These are phyloP conservation scores for Cassiopea andromeda DNA, from an alignment of 30 jellyfish, hydroid and myxozoan genomes.

Conservation along the genomic window DNA sequence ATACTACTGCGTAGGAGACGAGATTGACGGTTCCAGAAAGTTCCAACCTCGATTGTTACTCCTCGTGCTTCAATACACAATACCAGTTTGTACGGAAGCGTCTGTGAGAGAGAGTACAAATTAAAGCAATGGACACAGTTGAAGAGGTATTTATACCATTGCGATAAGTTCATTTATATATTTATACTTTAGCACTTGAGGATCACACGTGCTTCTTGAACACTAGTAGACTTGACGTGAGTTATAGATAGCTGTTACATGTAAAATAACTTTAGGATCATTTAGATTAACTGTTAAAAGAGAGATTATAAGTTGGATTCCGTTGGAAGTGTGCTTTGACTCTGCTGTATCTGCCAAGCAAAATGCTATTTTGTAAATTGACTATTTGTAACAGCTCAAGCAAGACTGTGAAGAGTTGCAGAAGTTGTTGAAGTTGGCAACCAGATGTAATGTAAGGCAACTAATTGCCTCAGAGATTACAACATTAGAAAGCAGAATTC, in stretches of 20 bases:
- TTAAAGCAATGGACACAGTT: slow-evolving; percentile 4
- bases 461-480: slow-evolving; percentile 80
- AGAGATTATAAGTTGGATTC: no score
- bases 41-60: slow-evolving; percentile 8
- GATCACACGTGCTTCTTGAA: no score
- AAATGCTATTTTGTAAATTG: background rate
- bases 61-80: background rate
- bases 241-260: no score
- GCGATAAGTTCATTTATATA: background rate
- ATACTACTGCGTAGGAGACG: no score
- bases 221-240: no score
- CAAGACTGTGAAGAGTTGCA: slow-evolving; percentile 87
- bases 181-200: no score
- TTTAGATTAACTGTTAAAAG: no score
- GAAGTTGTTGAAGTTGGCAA: slow-evolving; percentile 51
- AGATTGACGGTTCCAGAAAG: background rate
- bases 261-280: no score
- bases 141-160: slow-evolving; percentile 15
- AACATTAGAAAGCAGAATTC: slow-evolving; percentile 54
- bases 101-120: background rate
- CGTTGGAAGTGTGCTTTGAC: no score
- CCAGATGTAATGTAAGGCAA: slow-evolving; percentile 79
- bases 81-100: background rate
- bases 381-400: slow-evolving; percentile 29
- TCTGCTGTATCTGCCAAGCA: no score